Evolutionary conservation across 2,113 vertebrate species (phyloP).

Genomic region (Phaethornis superciliosus): DNA sequence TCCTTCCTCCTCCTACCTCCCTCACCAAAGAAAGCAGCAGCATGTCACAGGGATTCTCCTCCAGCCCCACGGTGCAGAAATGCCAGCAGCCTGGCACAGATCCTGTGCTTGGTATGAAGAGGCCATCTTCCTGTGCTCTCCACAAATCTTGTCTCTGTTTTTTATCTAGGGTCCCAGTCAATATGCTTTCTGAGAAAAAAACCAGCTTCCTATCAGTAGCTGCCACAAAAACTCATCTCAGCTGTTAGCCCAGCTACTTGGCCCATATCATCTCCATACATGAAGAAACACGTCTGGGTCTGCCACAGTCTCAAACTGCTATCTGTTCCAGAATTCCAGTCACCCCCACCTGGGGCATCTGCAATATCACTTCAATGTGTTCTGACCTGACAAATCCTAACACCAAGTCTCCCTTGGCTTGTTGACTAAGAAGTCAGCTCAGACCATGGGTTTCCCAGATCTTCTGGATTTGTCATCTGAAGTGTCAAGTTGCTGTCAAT

Average conservation of each 20-base stretch:
- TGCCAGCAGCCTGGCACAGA: background rate
- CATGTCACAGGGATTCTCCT: background rate
- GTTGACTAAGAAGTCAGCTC: background rate
- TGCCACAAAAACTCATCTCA: background rate
- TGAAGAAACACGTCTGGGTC: background rate
- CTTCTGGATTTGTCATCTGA: background rate
- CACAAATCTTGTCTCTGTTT: background rate
- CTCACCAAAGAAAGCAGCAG: accelerated
- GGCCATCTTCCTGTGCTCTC: background rate
- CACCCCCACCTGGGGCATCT: background rate
- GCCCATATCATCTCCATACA: accelerated
- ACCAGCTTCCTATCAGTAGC: background rate
- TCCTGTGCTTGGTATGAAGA: background rate
- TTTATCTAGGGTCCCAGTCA: background rate
- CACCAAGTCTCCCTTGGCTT: background rate
- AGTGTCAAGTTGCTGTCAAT: background rate
- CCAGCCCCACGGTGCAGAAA: background rate
- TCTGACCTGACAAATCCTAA: background rate
- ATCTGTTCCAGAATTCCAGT: background rate
- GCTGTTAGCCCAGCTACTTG: background rate
- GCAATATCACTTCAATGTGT: background rate
- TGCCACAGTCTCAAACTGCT: background rate
- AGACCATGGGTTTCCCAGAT: background rate
- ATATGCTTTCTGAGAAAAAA: accelerated
- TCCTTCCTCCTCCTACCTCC: background rate